A percentile compares a stretch with the other conserved stretches of the same genome.
Evolutionary conservation across 2,113 vertebrate species (phyloP).

Genomic region (Hystrix cristata): DNA sequence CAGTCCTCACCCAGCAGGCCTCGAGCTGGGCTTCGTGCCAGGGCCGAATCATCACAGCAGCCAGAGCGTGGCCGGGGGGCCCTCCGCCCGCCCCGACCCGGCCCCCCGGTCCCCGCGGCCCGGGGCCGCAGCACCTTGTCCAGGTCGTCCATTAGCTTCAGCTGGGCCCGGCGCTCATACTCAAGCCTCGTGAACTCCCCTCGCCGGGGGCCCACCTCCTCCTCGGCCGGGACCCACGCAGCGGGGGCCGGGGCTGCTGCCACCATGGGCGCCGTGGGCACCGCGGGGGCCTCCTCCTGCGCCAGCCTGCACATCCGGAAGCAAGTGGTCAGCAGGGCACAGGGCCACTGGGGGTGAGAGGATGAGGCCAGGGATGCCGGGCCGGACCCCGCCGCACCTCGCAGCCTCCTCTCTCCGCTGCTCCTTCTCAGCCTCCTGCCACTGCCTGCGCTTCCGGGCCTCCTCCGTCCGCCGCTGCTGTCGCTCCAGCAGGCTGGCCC

Average conservation of each 20-base stretch:
- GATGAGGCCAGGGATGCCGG: accelerated
- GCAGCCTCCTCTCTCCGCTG: constrained; percentile 88
- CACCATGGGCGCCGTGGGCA: too few relatives aligned
- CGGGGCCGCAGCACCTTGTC: constrained; percentile 93
- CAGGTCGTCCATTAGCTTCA: constrained; percentile 96
- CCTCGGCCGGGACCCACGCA: constrained; percentile 85
- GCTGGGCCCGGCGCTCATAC: constrained; percentile 93
- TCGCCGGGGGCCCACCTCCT: constrained; percentile 86
- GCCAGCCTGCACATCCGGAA: constrained; percentile 49
- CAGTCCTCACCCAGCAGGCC: constrained; percentile 91
- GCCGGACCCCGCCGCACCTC: constrained; percentile 64
- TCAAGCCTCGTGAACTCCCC: constrained; percentile 94
- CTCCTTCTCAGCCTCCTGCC: constrained; percentile 94
- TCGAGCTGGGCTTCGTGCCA: constrained; percentile 92
- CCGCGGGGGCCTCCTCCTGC: constrained; percentile 53
- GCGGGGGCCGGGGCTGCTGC: not conserved
- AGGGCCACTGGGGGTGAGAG: accelerated
- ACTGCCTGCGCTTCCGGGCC: constrained; percentile 90
- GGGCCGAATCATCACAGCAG: constrained; percentile 94
- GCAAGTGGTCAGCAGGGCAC: accelerated
- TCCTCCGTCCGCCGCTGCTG: constrained; percentile 94
- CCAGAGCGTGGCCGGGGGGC: constrained; percentile 90
- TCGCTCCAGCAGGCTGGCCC: constrained; percentile 92
- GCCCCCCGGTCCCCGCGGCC: constrained; percentile 89
- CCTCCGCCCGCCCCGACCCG: constrained; percentile 88